phyloP scores from a whole-genome alignment of 1,140 invertebrate species.

The Ditylenchus dipsaci region DNA sequence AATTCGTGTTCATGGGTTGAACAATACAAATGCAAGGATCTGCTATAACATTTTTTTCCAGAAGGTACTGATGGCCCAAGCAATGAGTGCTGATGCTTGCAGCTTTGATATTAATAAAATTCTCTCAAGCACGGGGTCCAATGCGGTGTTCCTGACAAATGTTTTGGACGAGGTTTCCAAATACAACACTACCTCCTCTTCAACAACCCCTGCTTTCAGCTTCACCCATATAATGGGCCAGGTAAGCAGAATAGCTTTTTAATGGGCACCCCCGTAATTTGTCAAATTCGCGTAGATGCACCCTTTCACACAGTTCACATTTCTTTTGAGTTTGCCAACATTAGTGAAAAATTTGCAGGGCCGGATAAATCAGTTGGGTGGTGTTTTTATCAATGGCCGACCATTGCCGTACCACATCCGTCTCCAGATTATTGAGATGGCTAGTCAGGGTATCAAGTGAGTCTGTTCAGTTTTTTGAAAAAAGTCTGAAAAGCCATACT shows the following conservation, averaged over 20 bases:
- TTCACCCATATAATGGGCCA: constrained; percentile 38
- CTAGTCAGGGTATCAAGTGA: constrained; percentile 70
- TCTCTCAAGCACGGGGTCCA: too few relatives aligned
- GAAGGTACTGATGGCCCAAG: not conserved
- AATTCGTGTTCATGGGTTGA: too few relatives aligned
- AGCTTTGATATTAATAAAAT: too few relatives aligned
- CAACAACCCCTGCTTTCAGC: constrained; percentile 11
- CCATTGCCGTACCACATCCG: constrained; percentile 81
- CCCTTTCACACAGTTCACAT: too few relatives aligned
- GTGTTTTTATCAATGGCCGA: constrained; percentile 83
- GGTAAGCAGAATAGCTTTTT: too few relatives aligned
- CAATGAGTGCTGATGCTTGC: too few relatives aligned
- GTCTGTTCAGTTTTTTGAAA: constrained; percentile 53
- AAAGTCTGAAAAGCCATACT: not conserved
- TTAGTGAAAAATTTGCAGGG: constrained; percentile 65
- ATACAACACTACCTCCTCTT: too few relatives aligned
- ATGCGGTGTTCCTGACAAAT: too few relatives aligned
- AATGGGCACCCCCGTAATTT: too few relatives aligned
- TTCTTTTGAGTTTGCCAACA: not conserved
- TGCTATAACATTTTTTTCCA: not conserved
- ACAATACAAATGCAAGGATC: too few relatives aligned
- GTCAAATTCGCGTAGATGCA: too few relatives aligned
- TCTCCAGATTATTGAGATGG: constrained; percentile 82
- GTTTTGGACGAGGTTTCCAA: too few relatives aligned
- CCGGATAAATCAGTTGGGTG: constrained; percentile 82